Evolutionary conservation across 2,797 vertebrate genomes (phyloP), one percentile per base, ranked within the genome.

Genomic region (Petrocephalus sullivani): DNA sequence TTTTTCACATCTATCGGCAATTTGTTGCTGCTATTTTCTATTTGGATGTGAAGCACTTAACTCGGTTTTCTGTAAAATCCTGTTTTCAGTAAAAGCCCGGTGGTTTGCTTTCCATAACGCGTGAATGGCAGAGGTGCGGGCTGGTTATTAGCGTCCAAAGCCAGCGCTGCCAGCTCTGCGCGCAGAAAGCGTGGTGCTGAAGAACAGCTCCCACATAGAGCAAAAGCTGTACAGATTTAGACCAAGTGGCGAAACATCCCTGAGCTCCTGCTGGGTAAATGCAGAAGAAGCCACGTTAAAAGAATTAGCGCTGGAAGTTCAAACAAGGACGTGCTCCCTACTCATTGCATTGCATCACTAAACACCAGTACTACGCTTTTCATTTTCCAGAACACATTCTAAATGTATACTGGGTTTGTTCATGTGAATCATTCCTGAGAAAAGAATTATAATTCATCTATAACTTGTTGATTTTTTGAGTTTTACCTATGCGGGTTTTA

Each of bases 151-250:
- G 53, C 53, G 21, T 58, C 4, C 83, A 86, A 37, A 41, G 2
- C 54, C 4, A 57, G 21, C 21, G 83, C 53, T 57, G 21, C 33
- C 37, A 19, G 33, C 46, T 41, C 46, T 33, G 10, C 82, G 64
- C n/a, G 10, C 58, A 16, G 37, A 64, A 71, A 10, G 37, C 54
- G 53, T 89, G 71, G 88, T 89, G 67, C 88, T 89, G 88, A 89
- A 87, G 88, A 87, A 89, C 88, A 89, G 88, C 88, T 87, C 88
- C 85, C n/a, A 46, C 14, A 33, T 60, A 16, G 3, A 57, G 84
- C 14, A 78, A 37, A 14, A 28, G 37, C 46, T 21, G 3, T 53
- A 60, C 21, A n/a, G 7, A 21, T 51, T 41, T 41, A 41, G 37
- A 23, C 60, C 49, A 67, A 37, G 14, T 41, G 51, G 37, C 23